A percentile compares a stretch with the other conserved stretches of the same genome.
These are phyloP conservation scores for Melipona bicolor DNA, from an alignment of 2,888 invertebrate species.

Conservation along the genomic window DNA sequence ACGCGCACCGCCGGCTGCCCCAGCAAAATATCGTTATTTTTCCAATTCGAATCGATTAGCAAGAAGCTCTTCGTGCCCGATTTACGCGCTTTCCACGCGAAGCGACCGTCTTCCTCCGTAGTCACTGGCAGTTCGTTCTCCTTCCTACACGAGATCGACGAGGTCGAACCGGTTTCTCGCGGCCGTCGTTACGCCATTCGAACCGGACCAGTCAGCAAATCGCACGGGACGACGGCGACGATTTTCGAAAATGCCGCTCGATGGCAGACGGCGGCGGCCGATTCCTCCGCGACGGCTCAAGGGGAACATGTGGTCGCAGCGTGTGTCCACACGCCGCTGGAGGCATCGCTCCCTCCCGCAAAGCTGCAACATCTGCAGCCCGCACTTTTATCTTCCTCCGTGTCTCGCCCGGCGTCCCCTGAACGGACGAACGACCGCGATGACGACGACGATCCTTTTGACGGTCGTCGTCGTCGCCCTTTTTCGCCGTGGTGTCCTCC, in stretches of 20 bases:
- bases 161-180: not conserved
- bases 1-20: no score
- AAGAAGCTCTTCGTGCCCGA: not conserved
- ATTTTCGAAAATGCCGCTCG: constrained; percentile 40
- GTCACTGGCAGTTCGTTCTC: not conserved
- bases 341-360: constrained; percentile 53
- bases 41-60: not conserved
- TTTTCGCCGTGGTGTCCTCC: not conserved
- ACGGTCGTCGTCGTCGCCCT: not conserved
- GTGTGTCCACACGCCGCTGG: constrained; percentile 51
- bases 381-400: constrained; percentile 46
- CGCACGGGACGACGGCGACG: not conserved
- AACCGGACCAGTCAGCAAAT: constrained; percentile 10
- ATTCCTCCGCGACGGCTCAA: not conserved
- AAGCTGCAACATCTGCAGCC: constrained; percentile 58
- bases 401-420: not conserved
- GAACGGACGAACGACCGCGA: not conserved
- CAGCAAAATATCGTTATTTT: not conserved
- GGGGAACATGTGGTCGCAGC: constrained; percentile 56
- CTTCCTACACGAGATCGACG: not conserved
- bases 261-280: constrained; percentile 21
- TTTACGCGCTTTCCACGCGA: not conserved
- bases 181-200: not conserved
- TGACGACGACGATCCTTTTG: not conserved
- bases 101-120: not conserved